A percentile compares a stretch with the other conserved stretches of the same genome.
Conservation (phyloP, 2,797 vertebrate species). For the Peromyscus aztecus region DNA sequence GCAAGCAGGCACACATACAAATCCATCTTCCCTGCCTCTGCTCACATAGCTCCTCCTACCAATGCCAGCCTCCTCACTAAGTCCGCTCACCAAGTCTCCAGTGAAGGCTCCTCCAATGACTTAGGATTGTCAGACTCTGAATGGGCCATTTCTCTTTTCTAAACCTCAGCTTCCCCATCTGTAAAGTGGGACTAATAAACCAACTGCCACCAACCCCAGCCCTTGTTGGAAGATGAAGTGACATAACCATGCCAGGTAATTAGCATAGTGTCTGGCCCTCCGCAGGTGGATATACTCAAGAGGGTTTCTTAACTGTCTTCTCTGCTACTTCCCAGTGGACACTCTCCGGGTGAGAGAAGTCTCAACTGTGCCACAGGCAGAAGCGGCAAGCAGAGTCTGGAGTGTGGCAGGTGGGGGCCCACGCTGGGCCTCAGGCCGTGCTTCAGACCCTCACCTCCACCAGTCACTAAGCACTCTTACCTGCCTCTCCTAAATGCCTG, state of each 20-base stretch:
- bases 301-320: constrained; percentile 29
- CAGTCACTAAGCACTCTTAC: neutral
- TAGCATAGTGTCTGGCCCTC: neutral
- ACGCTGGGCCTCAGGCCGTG: neutral
- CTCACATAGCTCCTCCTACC: neutral
- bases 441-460: neutral
- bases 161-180: constrained; percentile 23
- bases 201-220: neutral
- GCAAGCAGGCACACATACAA: neutral
- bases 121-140: neutral
- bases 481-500: neutral
- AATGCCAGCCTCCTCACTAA: neutral
- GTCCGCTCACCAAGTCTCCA: neutral
- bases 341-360: neutral
- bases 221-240: constrained; percentile 8
- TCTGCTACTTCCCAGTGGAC: neutral
- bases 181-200: constrained; percentile 20
- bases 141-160: neutral
- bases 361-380: neutral
- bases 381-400: constrained; percentile 6
- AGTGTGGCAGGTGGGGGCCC: neutral
- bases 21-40: neutral
- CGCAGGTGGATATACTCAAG: neutral
- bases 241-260: neutral
- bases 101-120: neutral